Evolutionary conservation across 2,888 invertebrate genomes (phyloP).

Genomic region (Meta bourneti): DNA sequence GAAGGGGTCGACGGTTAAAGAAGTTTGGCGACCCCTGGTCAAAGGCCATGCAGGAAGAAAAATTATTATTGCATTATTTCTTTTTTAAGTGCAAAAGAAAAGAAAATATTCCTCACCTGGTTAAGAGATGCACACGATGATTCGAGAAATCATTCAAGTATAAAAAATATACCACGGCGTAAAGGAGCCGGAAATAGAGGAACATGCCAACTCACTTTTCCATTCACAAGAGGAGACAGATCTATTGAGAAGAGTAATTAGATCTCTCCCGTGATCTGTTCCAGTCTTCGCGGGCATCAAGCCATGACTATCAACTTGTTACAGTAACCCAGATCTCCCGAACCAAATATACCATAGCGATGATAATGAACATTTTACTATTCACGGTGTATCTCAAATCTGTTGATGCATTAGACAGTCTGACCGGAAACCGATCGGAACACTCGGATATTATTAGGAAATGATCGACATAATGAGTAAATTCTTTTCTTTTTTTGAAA

Average conservation of each 20-base stretch:
- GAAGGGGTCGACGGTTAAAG: no score
- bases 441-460: neutral
- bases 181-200: neutral
- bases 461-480: no score
- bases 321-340: neutral
- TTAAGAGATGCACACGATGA: neutral
- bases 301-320: neutral
- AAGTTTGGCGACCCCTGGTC: no score
- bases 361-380: neutral
- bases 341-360: neutral
- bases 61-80: no score
- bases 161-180: neutral
- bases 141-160: neutral
- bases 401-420: neutral
- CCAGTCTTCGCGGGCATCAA: neutral
- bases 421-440: conserved; percentile 1
- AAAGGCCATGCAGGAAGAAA: no score
- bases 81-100: no score
- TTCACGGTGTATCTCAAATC: neutral
- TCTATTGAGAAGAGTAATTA: no score
- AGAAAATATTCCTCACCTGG: no score
- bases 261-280: neutral
- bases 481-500: neutral
- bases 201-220: neutral
- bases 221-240: neutral